phyloP scores from a whole-genome alignment of 2,113 vertebrate genomes.

The Agapornis roseicollis region DNA sequence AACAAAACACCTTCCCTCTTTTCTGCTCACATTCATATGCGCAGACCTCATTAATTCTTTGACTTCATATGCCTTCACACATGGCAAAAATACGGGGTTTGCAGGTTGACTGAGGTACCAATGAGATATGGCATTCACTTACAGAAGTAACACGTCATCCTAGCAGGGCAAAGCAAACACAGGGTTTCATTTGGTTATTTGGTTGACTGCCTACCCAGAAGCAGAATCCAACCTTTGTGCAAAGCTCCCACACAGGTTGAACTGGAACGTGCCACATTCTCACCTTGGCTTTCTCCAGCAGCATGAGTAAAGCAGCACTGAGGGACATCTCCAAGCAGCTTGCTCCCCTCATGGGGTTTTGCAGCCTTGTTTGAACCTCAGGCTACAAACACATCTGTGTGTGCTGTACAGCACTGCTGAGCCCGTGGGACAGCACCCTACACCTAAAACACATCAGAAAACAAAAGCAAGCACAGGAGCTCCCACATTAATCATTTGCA shows the following conservation, averaged over 20 bases:
- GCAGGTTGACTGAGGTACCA: neutral
- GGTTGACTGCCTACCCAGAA: neutral
- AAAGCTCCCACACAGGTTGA: fast-evolving
- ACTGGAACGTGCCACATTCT: fast-evolving
- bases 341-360: fast-evolving
- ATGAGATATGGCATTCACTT: fast-evolving
- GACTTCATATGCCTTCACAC: neutral
- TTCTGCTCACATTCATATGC: neutral
- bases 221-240: neutral
- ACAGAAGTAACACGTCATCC: fast-evolving
- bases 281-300: fast-evolving
- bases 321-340: neutral
- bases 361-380: fast-evolving
- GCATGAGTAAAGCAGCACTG: fast-evolving
- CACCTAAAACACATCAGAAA: fast-evolving
- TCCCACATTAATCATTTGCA: fast-evolving
- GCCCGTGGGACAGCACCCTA: neutral
- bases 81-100: fast-evolving
- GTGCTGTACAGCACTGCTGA: neutral
- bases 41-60: neutral
- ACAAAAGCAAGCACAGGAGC: neutral
- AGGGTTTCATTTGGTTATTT: neutral
- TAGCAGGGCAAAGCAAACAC: neutral
- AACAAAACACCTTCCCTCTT: neutral
- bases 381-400: neutral